A percentile compares a stretch with the other conserved stretches of the same genome.
These are phyloP conservation scores for Drosophila longiperda DNA, from an alignment of 2,888 invertebrate genomes.

Conservation along the genomic window DNA sequence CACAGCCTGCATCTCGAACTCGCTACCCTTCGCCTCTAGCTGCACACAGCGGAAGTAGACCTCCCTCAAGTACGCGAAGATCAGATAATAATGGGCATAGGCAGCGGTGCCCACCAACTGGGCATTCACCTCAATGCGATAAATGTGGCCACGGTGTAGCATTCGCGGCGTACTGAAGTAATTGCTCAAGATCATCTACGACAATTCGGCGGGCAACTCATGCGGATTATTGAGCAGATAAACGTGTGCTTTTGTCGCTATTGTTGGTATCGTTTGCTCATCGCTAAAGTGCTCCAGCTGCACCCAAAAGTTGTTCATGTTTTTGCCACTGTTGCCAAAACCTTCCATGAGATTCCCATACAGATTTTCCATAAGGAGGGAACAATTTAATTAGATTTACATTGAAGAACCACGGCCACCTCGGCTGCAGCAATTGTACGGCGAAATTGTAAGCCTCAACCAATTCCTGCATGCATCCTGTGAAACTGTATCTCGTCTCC, in stretches of 20 bases:
- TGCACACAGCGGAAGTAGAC: constrained; percentile 83
- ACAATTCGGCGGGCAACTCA: constrained; percentile 85
- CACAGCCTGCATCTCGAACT: constrained; percentile 83
- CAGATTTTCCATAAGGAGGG: constrained; percentile 81
- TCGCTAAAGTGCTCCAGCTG: constrained; percentile 79
- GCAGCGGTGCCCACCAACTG: constrained; percentile 83
- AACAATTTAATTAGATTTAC: not conserved
- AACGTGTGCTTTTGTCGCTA: constrained; percentile 84
- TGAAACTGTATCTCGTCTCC: constrained; percentile 40
- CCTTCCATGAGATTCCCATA: constrained; percentile 84
- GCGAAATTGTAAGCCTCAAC: constrained; percentile 80
- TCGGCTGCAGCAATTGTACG: constrained; percentile 77
- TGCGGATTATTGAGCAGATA: constrained; percentile 83
- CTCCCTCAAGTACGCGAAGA: constrained; percentile 82
- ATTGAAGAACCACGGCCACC: constrained; percentile 80
- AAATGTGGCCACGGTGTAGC: constrained; percentile 88
- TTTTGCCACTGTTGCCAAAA: constrained; percentile 64
- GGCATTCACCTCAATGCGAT: constrained; percentile 87
- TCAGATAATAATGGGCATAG: constrained; percentile 83
- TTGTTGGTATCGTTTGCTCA: constrained; percentile 80
- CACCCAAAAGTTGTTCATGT: constrained; percentile 74
- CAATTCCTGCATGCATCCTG: constrained; percentile 78
- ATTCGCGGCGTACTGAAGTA: constrained; percentile 89
- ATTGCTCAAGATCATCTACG: constrained; percentile 88
- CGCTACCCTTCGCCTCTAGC: constrained; percentile 82